Evolutionary conservation across 2,113 vertebrate genomes (phyloP), one percentile per base, ranked within the genome.

Genomic region (Cynopterus brachyotis): DNA sequence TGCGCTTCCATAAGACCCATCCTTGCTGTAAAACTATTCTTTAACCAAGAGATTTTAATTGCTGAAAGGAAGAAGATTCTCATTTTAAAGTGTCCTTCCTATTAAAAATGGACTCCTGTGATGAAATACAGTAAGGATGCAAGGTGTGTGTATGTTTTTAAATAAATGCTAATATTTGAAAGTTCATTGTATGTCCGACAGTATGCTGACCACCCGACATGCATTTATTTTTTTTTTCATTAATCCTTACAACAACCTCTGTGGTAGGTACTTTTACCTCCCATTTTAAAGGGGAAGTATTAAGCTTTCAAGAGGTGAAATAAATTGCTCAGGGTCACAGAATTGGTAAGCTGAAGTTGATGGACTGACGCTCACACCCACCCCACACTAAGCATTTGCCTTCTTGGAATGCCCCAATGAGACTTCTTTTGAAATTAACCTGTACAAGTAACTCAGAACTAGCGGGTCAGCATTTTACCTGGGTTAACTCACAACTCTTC

Each of bases 31-130:
- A 85, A 67, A 78, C 5, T 45, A 11, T 64, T 69, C 84, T 95
- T 83, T 32, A 87, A 82, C 64, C 35, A 82, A 81, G 35, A 64
- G 20, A 9, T 40, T 94, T 93, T 60, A 42, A 91, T 55, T 89
- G 32, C 15, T 16, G 26, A 59, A 20, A 47, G 37, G 5, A 70
- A 78, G 55, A 89, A 35, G 28, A 62, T 69, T 95, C 19, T 95
- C 35, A 86, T 37, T 94, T 97, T 91, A 86, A 95, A 76, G 69
- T 92, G 57, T 60, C 28, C 64, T 91, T 57, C 15, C 53, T 45
- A 35, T 80, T 79, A 53, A 45, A 95, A 93, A 93, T 53, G 35
- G 47, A n/a, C 35, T 83, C 50, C 59, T 9, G 17, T 26, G 32
- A 37, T 85, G 62, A 95, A 79, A 95, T 53, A 50, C 3, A 76